Base-by-base conservation (phyloP, 2,888 invertebrate species). In the Drosophila barbarae region DNA sequence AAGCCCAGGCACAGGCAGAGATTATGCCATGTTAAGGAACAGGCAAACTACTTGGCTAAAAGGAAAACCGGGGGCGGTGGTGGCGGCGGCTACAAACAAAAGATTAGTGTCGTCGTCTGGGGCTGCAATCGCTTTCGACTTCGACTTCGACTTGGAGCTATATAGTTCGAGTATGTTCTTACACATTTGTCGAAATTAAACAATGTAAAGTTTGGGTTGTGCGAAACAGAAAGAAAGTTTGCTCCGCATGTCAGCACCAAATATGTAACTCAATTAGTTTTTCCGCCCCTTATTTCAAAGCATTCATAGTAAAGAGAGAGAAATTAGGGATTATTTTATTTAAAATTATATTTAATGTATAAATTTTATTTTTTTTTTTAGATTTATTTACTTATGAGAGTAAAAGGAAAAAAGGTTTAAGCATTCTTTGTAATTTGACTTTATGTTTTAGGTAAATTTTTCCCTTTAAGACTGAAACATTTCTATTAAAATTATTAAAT, bases 181-280 rank as follows among this genome's bases (percentile, higher is more conserved):
- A 83, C 80, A 81, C 80, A 81, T 81, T 81, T 79, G 77, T 71
- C 79, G 79, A 81, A 81, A 84, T 81, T 84, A 79, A 84, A 81
- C 81, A 81, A 81, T 84, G 79, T 84, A 81, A 81, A 81, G 77
- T 84, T 81, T 79, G 30, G 52, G 52, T 39, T 52, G 46, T 52
- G 68, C n/a, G 47, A 58, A 60, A 39, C 46, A 47, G 63, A 65
- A 54, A 32, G 41, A 72, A 72, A 77, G 36, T 60, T 51, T 36
- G 61, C 75, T 73, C 68, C 78, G 69, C 74, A 75, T 66, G 65
- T 74, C 69, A 71, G 69, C 55, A 72, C 79, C 72, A 69, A 72
- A 72, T 72, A 84, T 81, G 84, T 81, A 81, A 81, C 81, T 81
- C 81, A 84, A 81, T 81, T 81, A 81, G 81, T 78, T 84, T 84